Percentiles rank a stretch among this genome's conserved stretches.
These are phyloP conservation scores for Papilio helenus DNA, from an alignment of 1,140 invertebrate species.

Conservation along the genomic window DNA sequence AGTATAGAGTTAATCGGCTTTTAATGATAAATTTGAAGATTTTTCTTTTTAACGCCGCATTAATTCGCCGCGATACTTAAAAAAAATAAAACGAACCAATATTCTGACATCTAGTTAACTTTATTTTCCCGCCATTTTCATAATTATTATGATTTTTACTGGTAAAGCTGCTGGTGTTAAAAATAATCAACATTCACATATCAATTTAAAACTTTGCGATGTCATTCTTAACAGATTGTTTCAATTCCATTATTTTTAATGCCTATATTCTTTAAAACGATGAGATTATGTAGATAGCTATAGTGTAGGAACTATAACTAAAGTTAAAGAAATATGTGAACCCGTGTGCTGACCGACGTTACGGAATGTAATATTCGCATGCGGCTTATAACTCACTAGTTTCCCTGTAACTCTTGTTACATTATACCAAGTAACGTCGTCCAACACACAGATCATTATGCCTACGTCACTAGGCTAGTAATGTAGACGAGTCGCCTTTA, in stretches of 20 bases:
- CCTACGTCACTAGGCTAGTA: too few relatives aligned
- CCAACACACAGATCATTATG: not conserved
- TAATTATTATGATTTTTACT: not conserved
- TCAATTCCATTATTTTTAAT: not conserved
- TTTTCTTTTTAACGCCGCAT: slow-evolving; percentile 2
- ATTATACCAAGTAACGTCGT: too few relatives aligned
- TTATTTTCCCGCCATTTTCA: not conserved
- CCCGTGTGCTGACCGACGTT: too few relatives aligned
- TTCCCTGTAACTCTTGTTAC: too few relatives aligned
- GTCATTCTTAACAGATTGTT: not conserved
- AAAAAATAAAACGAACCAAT: not conserved
- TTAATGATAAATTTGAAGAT: slow-evolving; percentile 8
- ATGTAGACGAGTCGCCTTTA: too few relatives aligned
- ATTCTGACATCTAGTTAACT: not conserved
- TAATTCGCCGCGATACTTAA: not conserved
- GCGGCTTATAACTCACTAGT: too few relatives aligned
- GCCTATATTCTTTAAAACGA: not conserved
- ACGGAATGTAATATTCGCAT: too few relatives aligned
- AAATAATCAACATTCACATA: not conserved
- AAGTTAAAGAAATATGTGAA: not conserved
- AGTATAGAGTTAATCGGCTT: slow-evolving; percentile 24
- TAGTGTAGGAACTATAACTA: not conserved
- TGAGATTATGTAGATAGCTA: slow-evolving; percentile 7
- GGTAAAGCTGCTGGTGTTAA: not conserved
- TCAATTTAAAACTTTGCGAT: not conserved